Evolutionary conservation across 92 coral and sea anemone species (phyloP).

Genomic region (Phymanthus crucifer): DNA sequence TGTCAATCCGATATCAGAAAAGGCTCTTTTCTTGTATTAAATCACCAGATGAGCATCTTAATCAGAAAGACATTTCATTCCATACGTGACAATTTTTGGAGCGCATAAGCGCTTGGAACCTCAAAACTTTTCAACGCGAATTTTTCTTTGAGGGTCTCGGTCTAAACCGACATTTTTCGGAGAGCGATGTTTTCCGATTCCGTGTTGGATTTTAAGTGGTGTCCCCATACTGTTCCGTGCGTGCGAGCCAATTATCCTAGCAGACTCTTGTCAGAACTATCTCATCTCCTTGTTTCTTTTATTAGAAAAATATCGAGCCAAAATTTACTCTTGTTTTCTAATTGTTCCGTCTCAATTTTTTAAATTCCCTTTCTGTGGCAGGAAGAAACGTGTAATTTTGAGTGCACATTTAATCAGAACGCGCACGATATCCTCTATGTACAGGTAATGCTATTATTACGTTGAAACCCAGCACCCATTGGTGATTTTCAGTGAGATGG

Average conservation of each 20-base stretch:
- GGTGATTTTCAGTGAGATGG: too few species aligned
- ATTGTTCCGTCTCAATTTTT: background rate
- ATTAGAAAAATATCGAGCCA: background rate
- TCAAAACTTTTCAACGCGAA: background rate
- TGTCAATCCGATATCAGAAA: background rate
- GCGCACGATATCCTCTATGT: background rate
- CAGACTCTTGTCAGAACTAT: background rate
- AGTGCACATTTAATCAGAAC: background rate
- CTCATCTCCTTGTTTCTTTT: background rate
- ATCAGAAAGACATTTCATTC: background rate
- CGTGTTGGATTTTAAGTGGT: background rate
- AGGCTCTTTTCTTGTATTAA: background rate
- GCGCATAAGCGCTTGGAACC: background rate
- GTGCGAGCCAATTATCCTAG: background rate
- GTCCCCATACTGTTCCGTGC: background rate
- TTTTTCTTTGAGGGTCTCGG: background rate
- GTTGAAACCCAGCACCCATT: too few species aligned
- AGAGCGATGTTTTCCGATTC: conserved; percentile 2
- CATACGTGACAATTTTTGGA: background rate
- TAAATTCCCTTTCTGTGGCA: background rate
- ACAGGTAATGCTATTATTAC: background rate
- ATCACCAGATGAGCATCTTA: background rate
- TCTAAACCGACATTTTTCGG: background rate
- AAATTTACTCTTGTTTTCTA: background rate
- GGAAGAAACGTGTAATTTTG: background rate